phyloP scores from a whole-genome alignment of 2,113 vertebrate genomes.

The Rhombomys opimus region DNA sequence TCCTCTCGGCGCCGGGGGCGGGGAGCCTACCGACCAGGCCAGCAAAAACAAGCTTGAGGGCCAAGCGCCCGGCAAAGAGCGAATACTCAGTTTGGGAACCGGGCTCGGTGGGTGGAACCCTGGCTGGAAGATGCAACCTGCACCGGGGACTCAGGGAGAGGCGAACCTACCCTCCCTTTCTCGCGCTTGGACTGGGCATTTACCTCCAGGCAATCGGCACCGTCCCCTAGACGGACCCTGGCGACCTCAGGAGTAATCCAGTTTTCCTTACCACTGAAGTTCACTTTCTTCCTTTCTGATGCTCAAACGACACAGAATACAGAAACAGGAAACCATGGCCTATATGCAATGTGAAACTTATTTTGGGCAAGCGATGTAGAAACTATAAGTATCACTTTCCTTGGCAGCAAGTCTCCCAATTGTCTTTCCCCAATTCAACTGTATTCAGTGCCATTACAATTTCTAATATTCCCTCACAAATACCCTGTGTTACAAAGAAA shows the following conservation, averaged over 20 bases:
- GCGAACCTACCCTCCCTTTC: neutral
- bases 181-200: neutral
- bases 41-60: slow-evolving; percentile 34
- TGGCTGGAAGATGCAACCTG: neutral
- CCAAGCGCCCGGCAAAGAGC: fast-evolving
- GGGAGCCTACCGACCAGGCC: neutral
- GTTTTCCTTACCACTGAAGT: neutral
- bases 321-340: neutral
- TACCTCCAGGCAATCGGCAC: neutral
- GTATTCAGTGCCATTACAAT: slow-evolving; percentile 16
- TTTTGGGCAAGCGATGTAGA: slow-evolving; percentile 56
- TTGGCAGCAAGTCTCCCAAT: neutral
- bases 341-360: slow-evolving; percentile 54
- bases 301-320: neutral
- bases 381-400: slow-evolving; percentile 56
- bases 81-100: neutral
- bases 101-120: neutral
- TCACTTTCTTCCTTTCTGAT: slow-evolving; percentile 22
- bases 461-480: slow-evolving; percentile 21
- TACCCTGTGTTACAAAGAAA: slow-evolving; percentile 15
- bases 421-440: slow-evolving; percentile 7
- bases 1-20: neutral
- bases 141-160: neutral
- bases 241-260: neutral
- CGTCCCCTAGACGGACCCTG: neutral